Base-by-base conservation (phyloP, 2,797 vertebrate genomes). In the Argentina silus region DNA sequence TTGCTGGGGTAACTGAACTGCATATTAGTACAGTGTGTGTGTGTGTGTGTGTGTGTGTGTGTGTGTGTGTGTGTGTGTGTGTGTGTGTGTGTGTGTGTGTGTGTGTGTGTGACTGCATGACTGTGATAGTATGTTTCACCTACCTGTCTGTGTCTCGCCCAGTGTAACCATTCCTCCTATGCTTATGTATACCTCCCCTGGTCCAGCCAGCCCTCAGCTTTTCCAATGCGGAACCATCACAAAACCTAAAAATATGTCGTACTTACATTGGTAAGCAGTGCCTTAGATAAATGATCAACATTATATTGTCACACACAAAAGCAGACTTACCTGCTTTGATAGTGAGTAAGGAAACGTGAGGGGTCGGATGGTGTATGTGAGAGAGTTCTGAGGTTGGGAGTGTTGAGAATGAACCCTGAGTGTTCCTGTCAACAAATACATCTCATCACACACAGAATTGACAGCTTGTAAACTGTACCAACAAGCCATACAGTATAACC, bases 261-360 rank as follows among this genome's bases (percentile, higher is more conserved):
- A 5, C 5, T 7, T 36, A 6, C 57, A 7, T 27, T 60, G 19
- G 21, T 7, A 60, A 9, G 3, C 17, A 60, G 57, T 60, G 10
- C 19, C 21, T 59, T 3, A 60, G 19, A 12, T 27, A 4, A 60
- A 60, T 60, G 3, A 1, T 14, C 60, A 59, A 23, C 56, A 59
- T 59, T 6, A 61, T 36, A n/a, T 21, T 11, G 17, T 12, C 23
- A 66, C 12, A 47, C 10, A 5, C 0, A 59, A 53, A 80, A 71
- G 45, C 12, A 66, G 61, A 83, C 88, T 88, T 82, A 92, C 90
- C 1, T 77, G 77, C 50, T 85, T 7, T 72, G 57, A 70, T 91
- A 91, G 73, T 87, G 83, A 61, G 88, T 90, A 10, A 69, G 78
- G 73, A 91, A 89, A 61, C 87, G 83, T 57, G 74, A 85, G 23